Evolutionary conservation across 1,140 invertebrate species (phyloP).

Genomic region (Hirudo medicinalis): DNA sequence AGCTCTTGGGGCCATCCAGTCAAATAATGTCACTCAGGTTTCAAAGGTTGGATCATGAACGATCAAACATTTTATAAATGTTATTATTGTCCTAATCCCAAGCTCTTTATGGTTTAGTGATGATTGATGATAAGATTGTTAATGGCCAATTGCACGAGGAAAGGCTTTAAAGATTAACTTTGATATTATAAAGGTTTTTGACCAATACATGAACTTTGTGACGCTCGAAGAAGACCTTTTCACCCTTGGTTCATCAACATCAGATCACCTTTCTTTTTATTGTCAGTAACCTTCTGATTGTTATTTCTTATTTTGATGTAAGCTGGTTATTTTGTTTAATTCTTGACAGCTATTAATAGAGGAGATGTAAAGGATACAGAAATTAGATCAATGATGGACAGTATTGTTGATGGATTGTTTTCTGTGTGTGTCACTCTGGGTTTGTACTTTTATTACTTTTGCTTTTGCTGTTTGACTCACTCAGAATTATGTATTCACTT

Average conservation of each 20-base stretch:
- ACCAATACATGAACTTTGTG: constrained; percentile 95
- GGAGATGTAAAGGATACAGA: constrained; percentile 88
- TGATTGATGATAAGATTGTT: too few relatives aligned
- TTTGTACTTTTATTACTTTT: constrained; percentile 31
- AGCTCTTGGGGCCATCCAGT: constrained; percentile 73
- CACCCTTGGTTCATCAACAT: constrained; percentile 77
- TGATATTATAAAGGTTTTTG: constrained; percentile 30
- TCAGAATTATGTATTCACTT: too few relatives aligned
- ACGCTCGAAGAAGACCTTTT: constrained; percentile 96
- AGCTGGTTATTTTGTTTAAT: constrained; percentile 26
- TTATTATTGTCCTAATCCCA: too few relatives aligned
- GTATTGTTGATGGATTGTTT: constrained; percentile 87
- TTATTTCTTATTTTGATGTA: neutral
- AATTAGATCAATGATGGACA: constrained; percentile 86
- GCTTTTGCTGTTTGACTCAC: too few relatives aligned
- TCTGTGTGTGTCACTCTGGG: constrained; percentile 90
- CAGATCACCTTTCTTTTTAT: constrained; percentile 81
- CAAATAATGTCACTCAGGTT: constrained; percentile 62
- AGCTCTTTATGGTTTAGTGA: too few relatives aligned
- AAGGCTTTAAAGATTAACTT: too few relatives aligned
- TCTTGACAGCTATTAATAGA: constrained; percentile 70
- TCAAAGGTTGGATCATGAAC: constrained; percentile 56
- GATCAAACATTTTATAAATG: too few relatives aligned
- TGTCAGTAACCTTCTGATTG: constrained; percentile 45
- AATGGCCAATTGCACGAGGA: too few relatives aligned